Conservation (phyloP, 1,140 invertebrate species). For the Pentalonia nigronervosa region DNA sequence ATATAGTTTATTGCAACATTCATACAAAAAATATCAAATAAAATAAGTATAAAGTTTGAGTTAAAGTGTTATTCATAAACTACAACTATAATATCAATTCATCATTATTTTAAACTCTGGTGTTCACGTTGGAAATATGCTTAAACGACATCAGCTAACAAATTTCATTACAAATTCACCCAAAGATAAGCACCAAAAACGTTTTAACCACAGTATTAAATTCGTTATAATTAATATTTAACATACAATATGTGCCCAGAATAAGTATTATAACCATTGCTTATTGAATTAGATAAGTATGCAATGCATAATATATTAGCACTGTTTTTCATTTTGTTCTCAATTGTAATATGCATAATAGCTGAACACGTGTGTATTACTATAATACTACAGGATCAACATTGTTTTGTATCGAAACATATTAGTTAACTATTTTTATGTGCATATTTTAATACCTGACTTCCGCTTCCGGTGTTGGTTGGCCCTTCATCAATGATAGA, state of each 20-base stretch:
- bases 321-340: background rate
- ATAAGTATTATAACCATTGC: background rate
- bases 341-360: background rate
- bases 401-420: background rate
- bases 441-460: conserved; percentile 64
- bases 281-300: background rate
- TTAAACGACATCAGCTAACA: too few species aligned
- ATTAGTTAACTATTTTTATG: background rate
- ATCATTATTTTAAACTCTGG: background rate
- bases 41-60: background rate
- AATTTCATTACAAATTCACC: background rate
- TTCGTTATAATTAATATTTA: background rate
- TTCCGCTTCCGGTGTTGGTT: conserved; percentile 88
- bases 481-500: conserved; percentile 73
- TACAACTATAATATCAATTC: background rate
- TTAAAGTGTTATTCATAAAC: background rate
- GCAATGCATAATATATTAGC: background rate
- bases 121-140: background rate
- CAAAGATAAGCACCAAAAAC: background rate
- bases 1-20: background rate
- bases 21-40: background rate
- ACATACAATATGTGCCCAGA: background rate
- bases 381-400: background rate
- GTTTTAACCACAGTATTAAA: background rate
- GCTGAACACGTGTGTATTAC: background rate